Base-by-base conservation (phyloP, 2,888 invertebrate species). In the Lordiphosa fenestrarum region DNA sequence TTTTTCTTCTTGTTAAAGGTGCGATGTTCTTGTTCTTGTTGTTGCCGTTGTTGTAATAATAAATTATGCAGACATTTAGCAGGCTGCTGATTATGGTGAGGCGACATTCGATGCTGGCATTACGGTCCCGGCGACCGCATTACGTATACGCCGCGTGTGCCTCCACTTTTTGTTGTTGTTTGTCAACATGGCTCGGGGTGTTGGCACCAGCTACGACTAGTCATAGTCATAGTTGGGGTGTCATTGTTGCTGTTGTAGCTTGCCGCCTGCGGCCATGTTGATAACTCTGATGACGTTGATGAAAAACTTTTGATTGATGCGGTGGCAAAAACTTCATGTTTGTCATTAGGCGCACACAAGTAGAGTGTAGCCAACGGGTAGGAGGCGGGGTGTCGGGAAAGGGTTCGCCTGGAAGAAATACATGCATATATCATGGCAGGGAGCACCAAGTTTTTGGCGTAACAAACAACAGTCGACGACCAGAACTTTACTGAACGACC, bases 201-300 rank as follows among this genome's bases (percentile, higher is more conserved):
- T 63, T 63, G 66, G 62, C 49, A 66, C 33, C 21, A 33, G 53
- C 35, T n/a, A 7, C 21, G 30, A 13, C 44, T 44, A 44, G 30
- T 33, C 44, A 44, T 44, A 44, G 44, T 33, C 44, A 21, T 30
- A 30, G 30, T 40, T 40, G 40, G 40, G 10, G 15, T 6, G 15
- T 3, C 40, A 10, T 33, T 19, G 54, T 50, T 61, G 56, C 69
- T 56, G 63, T 63, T 68, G 52, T 70, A 67, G 75, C 69, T 69
- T 46, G 53, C 61, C 52, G 78, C 83, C 80, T 69, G 63, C 53
- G 80, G 83, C 68, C 57, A 58, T 72, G 85, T 68, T 83, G 84
- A 86, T 85, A 83, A 83, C 81, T 83, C 72, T 83, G 76, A 84
- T 83, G 85, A 83, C 85, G 84, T 86, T 86, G 84, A 85, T 83